Conservation (phyloP, 1,140 invertebrate species). For the Lanistes nyassanus region DNA sequence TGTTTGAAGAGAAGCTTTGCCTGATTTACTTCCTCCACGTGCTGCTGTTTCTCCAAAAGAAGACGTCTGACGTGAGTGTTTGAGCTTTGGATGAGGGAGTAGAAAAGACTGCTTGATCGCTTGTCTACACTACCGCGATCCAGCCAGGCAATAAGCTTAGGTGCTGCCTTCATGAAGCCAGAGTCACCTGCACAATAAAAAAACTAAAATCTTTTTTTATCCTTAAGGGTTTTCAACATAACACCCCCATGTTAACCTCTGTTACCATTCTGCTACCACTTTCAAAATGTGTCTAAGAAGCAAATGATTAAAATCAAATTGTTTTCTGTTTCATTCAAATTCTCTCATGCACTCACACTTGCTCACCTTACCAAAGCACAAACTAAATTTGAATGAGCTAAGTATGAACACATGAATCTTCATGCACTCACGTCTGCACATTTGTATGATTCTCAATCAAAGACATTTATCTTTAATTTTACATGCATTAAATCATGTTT, state of each 20-base stretch:
- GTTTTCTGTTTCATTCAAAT: too few species aligned
- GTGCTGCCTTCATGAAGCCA: slow-evolving; percentile 66
- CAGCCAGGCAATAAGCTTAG: slow-evolving; percentile 75
- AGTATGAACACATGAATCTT: too few species aligned
- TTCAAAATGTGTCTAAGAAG: too few species aligned
- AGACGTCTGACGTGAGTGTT: slow-evolving; percentile 89
- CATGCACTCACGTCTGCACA: too few species aligned
- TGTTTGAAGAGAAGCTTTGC: slow-evolving; percentile 74
- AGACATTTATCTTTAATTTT: too few species aligned
- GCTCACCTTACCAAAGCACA: too few species aligned
- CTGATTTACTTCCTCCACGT: slow-evolving; percentile 86
- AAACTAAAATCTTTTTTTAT: background rate
- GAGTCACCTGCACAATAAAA: slow-evolving; percentile 66
- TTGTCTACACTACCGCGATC: slow-evolving; percentile 92
- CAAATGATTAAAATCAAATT: too few species aligned
- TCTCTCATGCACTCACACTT: too few species aligned
- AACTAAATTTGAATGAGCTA: too few species aligned
- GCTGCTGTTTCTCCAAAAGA: slow-evolving; percentile 82
- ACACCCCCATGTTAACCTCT: too few species aligned
- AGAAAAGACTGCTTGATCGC: slow-evolving; percentile 88
- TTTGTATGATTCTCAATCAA: background rate
- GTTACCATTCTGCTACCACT: too few species aligned
- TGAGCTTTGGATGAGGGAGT: slow-evolving; percentile 92
- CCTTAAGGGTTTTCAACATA: too few species aligned
- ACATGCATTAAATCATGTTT: background rate